These are phyloP conservation scores for Sylvietta virens DNA, from an alignment of 2,113 vertebrate species.

Conservation along the genomic window DNA sequence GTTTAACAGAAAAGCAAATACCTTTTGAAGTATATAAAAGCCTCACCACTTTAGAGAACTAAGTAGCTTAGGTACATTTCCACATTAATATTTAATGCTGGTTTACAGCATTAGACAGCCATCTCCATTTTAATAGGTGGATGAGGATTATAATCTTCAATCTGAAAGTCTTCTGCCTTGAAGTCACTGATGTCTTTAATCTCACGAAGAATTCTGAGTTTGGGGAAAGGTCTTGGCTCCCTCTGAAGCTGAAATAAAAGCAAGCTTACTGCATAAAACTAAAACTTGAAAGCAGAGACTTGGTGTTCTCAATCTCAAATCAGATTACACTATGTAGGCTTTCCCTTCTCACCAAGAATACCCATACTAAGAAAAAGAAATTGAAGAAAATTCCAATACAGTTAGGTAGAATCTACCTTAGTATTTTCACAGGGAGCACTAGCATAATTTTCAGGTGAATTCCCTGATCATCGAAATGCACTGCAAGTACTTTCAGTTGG, in stretches of 20 bases:
- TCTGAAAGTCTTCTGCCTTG: conserved; percentile 86
- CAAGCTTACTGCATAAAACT: neutral
- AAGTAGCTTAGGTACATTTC: neutral
- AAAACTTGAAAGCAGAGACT: neutral
- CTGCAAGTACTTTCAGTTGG: neutral
- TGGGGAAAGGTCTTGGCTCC: conserved; percentile 89
- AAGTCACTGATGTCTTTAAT: conserved; percentile 88
- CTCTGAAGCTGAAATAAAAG: conserved; percentile 83
- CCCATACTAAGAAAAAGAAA: neutral
- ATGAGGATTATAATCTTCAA: conserved; percentile 89
- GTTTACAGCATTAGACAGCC: conserved; percentile 77
- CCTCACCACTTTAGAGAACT: neutral
- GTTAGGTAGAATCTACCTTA: neutral
- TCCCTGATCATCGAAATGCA: neutral
- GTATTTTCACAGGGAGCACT: neutral
- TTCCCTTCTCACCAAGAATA: neutral
- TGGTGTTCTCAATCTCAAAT: neutral
- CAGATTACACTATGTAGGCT: neutral
- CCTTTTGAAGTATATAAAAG: neutral
- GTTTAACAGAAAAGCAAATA: neutral
- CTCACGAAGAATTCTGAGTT: conserved; percentile 84
- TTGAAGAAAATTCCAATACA: neutral
- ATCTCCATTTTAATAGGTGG: conserved; percentile 96
- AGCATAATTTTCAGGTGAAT: neutral
- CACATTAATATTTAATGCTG: neutral